Percentiles rank a stretch among this genome's conserved stretches.
These are phyloP conservation scores for Halichondria panicea DNA, from an alignment of 37 sponge, comb jelly and placozoan genomes.

Conservation along the genomic window DNA sequence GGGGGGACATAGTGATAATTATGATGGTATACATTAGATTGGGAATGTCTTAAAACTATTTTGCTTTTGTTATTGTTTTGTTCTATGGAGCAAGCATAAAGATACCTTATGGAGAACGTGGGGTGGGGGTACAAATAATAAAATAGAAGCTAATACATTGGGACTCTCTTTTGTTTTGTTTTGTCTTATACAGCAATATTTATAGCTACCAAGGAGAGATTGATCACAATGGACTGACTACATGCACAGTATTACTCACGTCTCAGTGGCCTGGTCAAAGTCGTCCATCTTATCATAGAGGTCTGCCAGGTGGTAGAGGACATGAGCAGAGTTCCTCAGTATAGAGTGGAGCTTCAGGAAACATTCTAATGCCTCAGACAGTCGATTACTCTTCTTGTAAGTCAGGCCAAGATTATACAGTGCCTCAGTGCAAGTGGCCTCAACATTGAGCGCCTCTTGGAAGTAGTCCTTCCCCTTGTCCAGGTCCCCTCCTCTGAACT, in stretches of 20 bases:
- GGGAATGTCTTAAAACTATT: too few species aligned
- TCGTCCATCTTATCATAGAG: slow-evolving; percentile 85
- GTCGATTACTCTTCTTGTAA: slow-evolving; percentile 67
- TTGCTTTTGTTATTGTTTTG: too few species aligned
- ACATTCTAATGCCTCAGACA: slow-evolving; percentile 72
- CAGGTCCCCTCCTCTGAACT: slow-evolving; percentile 58
- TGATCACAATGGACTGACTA: too few species aligned
- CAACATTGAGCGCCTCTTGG: slow-evolving; percentile 90
- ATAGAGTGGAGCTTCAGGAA: slow-evolving; percentile 91
- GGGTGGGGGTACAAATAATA: too few species aligned
- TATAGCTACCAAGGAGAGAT: too few species aligned
- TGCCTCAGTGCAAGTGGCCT: slow-evolving; percentile 90
- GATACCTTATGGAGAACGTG: too few species aligned
- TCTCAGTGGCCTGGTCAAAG: slow-evolving; percentile 68
- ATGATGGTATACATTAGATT: too few species aligned
- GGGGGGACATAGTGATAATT: too few species aligned
- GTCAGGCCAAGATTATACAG: slow-evolving; percentile 90
- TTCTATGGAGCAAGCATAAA: too few species aligned
- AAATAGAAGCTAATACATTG: too few species aligned
- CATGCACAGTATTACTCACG: slow-evolving; percentile 71
- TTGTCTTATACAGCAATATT: too few species aligned
- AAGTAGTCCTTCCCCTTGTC: slow-evolving; percentile 82
- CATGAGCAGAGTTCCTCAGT: slow-evolving; percentile 73
- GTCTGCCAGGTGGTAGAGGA: slow-evolving; percentile 88
- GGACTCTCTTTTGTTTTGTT: too few species aligned